phyloP scores from a whole-genome alignment of 2,797 vertebrate genomes.

The Fringilla coelebs region DNA sequence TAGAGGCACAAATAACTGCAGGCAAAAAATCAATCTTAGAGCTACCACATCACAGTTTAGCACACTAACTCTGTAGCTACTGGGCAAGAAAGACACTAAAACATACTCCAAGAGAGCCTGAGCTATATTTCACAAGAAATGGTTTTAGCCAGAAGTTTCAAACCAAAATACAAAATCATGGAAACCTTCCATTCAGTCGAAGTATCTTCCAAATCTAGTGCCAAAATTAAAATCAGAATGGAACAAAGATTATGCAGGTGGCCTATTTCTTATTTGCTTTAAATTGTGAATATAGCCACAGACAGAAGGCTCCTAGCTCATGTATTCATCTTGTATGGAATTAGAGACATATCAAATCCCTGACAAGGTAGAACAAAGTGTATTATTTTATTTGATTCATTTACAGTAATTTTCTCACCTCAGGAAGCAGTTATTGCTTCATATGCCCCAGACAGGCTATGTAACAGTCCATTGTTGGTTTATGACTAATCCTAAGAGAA shows the following conservation, averaged over 20 bases:
- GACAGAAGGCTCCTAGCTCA: background rate
- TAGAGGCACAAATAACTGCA: background rate
- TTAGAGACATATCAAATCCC: background rate
- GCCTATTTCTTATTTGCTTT: background rate
- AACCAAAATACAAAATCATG: background rate
- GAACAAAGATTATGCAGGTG: background rate
- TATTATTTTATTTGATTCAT: background rate
- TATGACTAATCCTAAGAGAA: constrained; percentile 25
- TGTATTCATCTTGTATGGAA: background rate
- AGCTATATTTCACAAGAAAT: background rate
- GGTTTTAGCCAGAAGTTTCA: background rate
- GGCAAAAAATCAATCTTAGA: background rate
- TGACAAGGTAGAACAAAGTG: background rate
- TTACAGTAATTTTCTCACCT: background rate
- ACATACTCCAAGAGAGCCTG: background rate
- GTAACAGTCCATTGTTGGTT: background rate
- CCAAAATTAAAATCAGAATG: background rate
- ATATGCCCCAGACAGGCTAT: background rate
- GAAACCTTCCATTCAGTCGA: background rate
- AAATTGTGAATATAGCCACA: background rate
- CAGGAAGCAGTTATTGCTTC: background rate
- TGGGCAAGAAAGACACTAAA: background rate
- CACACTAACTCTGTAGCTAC: background rate
- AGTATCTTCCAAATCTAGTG: background rate
- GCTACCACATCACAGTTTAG: background rate